Conservation (phyloP, 2,797 vertebrate species). For the Alauda arvensis region DNA sequence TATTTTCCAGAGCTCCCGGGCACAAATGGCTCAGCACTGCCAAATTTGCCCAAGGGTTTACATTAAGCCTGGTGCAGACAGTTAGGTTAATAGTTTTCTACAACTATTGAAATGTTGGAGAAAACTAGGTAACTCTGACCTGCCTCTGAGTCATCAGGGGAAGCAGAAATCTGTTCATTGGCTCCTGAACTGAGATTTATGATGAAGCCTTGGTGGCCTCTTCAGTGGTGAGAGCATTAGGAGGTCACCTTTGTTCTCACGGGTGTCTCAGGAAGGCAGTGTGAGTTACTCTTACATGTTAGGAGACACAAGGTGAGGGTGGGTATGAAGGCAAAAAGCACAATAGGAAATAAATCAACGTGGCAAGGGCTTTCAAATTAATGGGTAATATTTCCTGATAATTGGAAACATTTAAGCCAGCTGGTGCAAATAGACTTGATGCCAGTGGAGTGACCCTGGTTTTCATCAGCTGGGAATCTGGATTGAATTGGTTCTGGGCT, state of each 20-base stretch:
- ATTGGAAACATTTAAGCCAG: conserved; percentile 28
- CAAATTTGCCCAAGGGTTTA: background rate
- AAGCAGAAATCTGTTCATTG: background rate
- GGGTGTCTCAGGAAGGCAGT: background rate
- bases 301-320: background rate
- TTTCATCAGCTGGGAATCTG: conserved; percentile 35
- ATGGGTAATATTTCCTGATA: background rate
- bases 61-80: background rate
- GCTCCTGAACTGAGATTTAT: background rate
- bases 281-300: background rate
- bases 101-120: background rate
- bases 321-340: background rate
- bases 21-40: conserved; percentile 2
- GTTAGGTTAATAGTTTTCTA: background rate
- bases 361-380: conserved; percentile 4
- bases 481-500: background rate
- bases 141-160: background rate
- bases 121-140: background rate
- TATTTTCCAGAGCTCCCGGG: background rate
- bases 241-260: background rate
- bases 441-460: background rate
- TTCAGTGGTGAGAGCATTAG: background rate
- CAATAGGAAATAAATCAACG: background rate
- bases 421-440: conserved; percentile 23
- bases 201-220: background rate